phyloP scores from a whole-genome alignment of 2,888 invertebrate species.

The Mycalesis mineus region DNA sequence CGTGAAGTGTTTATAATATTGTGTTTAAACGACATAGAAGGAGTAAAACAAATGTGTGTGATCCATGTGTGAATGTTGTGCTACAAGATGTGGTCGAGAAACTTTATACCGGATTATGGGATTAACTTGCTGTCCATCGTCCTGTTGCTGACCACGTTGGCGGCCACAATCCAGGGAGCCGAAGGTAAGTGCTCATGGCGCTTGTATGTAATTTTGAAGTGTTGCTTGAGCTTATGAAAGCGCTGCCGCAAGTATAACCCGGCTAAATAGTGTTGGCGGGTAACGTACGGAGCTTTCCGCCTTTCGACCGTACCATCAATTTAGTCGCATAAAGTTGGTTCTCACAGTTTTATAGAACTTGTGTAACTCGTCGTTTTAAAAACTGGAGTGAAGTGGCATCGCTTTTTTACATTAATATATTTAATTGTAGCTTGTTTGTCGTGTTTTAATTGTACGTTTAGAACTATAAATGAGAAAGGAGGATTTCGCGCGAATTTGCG shows the following conservation, averaged over 20 bases:
- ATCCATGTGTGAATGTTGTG: constrained; percentile 79
- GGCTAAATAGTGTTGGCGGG: constrained; percentile 49
- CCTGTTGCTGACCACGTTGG: constrained; percentile 65
- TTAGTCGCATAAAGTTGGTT: constrained; percentile 63
- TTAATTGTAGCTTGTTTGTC: constrained; percentile 58
- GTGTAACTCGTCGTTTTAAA: constrained; percentile 74
- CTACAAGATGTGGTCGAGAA: constrained; percentile 83
- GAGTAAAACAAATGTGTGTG: constrained; percentile 78
- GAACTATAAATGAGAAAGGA: background rate
- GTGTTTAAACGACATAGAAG: constrained; percentile 68
- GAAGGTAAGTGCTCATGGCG: constrained; percentile 75
- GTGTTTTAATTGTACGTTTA: constrained; percentile 38
- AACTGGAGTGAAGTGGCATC: constrained; percentile 75
- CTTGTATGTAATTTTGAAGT: constrained; percentile 40
- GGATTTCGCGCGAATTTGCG: background rate
- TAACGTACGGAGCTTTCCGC: constrained; percentile 49
- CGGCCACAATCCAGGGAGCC: constrained; percentile 71
- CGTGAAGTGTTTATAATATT: constrained; percentile 71
- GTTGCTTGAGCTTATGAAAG: constrained; percentile 69
- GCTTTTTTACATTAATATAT: constrained; percentile 61
- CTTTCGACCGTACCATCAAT: constrained; percentile 40
- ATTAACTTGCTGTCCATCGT: constrained; percentile 77
- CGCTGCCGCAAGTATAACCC: constrained; percentile 53
- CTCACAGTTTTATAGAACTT: constrained; percentile 69
- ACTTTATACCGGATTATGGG: constrained; percentile 83